Evolutionary conservation across 2,888 invertebrate species (phyloP).

Genomic region (Helicoverpa assulta): DNA sequence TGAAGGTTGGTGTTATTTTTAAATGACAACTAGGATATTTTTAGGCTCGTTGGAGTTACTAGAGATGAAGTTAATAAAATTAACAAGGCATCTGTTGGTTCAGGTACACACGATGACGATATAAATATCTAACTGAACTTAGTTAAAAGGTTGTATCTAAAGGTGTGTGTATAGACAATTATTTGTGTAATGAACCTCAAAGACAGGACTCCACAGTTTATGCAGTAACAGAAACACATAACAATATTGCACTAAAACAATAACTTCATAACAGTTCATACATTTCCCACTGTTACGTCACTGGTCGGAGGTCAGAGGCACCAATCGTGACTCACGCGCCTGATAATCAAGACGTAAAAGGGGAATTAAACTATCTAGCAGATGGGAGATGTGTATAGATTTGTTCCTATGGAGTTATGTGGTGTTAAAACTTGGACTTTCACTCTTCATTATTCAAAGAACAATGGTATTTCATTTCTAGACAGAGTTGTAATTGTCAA

Average conservation of each 20-base stretch:
- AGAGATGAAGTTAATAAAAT: conserved; percentile 1
- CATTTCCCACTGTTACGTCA: conserved; percentile 71
- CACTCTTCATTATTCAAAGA: conserved; percentile 42
- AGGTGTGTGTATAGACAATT: too few species aligned
- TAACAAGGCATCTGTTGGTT: background rate
- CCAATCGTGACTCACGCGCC: conserved; percentile 68
- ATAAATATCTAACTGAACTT: background rate
- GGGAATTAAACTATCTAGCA: conserved; percentile 66
- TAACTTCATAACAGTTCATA: conserved; percentile 61
- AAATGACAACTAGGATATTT: conserved; percentile 27
- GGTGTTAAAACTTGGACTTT: conserved; percentile 65
- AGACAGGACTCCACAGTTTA: background rate
- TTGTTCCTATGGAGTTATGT: conserved; percentile 61
- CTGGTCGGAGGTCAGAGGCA: conserved; percentile 69
- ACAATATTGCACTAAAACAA: conserved; percentile 55
- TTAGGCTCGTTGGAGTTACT: background rate
- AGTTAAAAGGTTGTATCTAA: too few species aligned
- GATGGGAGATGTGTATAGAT: conserved; percentile 62
- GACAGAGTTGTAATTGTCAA: conserved; percentile 1
- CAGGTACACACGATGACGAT: background rate
- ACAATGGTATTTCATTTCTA: conserved; percentile 14
- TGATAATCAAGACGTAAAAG: conserved; percentile 69
- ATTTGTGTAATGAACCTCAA: conserved; percentile 2
- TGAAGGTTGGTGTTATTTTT: conserved; percentile 46
- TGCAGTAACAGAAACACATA: conserved; percentile 14